phyloP scores from a whole-genome alignment of 2,797 vertebrate species.

The Hippopotamyrus pictus region DNA sequence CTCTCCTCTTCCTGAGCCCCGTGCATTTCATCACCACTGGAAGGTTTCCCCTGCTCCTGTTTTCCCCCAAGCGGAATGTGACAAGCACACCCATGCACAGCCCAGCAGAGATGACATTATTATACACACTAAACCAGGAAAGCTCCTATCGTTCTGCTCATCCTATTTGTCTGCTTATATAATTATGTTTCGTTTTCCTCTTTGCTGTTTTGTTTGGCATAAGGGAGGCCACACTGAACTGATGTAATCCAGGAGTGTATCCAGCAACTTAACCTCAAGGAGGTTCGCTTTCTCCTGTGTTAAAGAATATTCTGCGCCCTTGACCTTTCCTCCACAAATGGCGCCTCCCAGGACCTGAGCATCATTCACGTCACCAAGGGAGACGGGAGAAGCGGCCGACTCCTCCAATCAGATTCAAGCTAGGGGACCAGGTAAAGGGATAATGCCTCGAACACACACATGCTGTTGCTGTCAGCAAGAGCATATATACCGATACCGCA shows the following conservation, averaged over 20 bases:
- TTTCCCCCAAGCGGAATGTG: neutral
- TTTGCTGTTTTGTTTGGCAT: neutral
- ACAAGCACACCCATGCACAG: neutral
- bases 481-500: neutral
- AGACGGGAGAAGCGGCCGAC: neutral
- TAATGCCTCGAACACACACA: neutral
- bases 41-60: neutral
- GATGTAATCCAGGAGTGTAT: neutral
- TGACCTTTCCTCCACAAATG: neutral
- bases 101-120: neutral
- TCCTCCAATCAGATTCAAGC: neutral
- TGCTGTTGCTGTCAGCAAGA: neutral
- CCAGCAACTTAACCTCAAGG: neutral
- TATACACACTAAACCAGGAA: neutral
- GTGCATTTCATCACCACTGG: slow-evolving; percentile 6
- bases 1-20: neutral
- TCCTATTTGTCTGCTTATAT: neutral
- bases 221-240: neutral
- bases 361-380: neutral
- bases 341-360: neutral
- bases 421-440: neutral
- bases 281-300: neutral
- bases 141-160: neutral
- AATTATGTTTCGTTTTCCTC: neutral
- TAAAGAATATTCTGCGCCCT: neutral